Base-by-base conservation (phyloP, 2,888 invertebrate genomes). In the Pristionchus entomophagus region DNA sequence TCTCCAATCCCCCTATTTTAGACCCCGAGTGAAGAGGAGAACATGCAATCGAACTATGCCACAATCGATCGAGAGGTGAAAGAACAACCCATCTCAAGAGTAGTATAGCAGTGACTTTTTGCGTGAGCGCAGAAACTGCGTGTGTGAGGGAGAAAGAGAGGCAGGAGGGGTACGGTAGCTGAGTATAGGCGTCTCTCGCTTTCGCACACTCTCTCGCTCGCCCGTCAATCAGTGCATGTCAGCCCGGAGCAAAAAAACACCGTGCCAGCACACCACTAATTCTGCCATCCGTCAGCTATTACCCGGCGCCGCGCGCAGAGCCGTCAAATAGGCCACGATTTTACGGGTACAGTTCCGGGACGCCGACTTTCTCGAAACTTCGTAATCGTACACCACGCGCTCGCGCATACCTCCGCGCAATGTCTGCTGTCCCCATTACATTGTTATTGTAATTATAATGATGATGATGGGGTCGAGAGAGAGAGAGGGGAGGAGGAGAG, bases 361-460 rank as follows among this genome's bases (percentile, higher is more conserved):
- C 77, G 78, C 32, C 78, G 78, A 32, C 51, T 26, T 32, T 78
- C 35, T 32, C 49, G n/a, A 51, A 49, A 80, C 78, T 32, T 80
- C 78, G 73, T 73, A 73, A 73, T 73, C 73, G 73, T 73, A 80
- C 78, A 51, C 51, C 51, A 45, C 77, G 26, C 62, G 22, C n/a
- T n/a, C n/a, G n/a, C n/a, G n/a, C n/a, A n/a, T n/a, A n/a, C n/a
- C n/a, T n/a, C n/a, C n/a, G n/a, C n/a, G 73, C 41, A 73, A 41
- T 73, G 38, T 45, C 51, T 78, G 51, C 51, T 82, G 82, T 82
- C 82, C 82, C 82, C 82, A 59, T 59, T 82, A 19, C 82, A 82
- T 59, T 82, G 82, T 82, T 82, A 82, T 82, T 82, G 45, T 59
- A 82, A 82, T 82, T 53, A 82, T 82, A 41, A 82, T 82, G 82